Evolutionary conservation across 2,113 vertebrate species (phyloP).

Genomic region (Anhinga anhinga): DNA sequence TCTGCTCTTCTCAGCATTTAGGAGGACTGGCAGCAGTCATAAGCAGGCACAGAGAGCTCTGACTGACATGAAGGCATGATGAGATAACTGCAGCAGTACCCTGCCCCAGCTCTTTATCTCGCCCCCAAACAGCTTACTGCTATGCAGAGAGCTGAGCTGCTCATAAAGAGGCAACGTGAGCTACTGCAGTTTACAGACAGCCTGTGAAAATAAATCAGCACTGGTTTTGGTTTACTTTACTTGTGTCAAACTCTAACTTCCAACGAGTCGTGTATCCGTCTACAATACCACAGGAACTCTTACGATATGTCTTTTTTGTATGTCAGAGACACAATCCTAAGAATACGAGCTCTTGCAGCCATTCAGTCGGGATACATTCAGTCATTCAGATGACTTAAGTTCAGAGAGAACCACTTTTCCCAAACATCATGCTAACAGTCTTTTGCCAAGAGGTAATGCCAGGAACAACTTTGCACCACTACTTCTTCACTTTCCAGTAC

Average conservation of each 20-base stretch:
- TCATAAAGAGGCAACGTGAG: background rate
- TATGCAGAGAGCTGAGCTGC: background rate
- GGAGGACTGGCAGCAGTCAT: accelerated
- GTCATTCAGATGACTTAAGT: background rate
- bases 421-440: background rate
- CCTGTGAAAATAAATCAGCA: background rate
- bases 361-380: background rate
- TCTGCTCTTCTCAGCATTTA: background rate
- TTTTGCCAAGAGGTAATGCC: background rate
- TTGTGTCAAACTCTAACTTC: background rate
- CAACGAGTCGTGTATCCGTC: background rate
- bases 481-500: background rate
- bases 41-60: background rate
- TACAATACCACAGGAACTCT: background rate
- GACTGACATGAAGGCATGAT: background rate
- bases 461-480: background rate
- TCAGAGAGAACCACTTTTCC: background rate
- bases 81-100: background rate
- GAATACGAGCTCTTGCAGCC: accelerated
- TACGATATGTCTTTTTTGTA: background rate
- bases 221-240: background rate
- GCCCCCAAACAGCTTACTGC: background rate
- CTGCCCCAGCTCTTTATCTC: conserved; percentile 1
- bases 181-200: background rate
- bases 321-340: background rate